Percentiles rank a stretch among this genome's conserved stretches.
phyloP scores from a whole-genome alignment of 2,888 invertebrate species.

The Drosophila emarginata region DNA sequence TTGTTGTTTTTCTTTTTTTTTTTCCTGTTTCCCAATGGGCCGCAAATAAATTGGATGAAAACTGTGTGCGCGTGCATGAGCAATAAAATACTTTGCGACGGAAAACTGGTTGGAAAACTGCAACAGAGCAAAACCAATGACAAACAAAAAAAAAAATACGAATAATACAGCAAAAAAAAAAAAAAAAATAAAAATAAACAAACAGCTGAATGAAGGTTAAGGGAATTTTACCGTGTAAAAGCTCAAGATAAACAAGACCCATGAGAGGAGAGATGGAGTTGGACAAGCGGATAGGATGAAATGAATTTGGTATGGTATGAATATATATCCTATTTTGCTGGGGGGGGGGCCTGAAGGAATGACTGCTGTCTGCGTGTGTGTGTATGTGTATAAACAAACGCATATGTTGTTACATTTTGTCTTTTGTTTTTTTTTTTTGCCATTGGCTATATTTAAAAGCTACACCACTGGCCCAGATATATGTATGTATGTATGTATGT shows the following conservation, averaged over 20 bases:
- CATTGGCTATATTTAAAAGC: constrained; percentile 46
- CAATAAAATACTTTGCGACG: constrained; percentile 64
- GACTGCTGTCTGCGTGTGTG: background rate
- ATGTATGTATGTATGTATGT: background rate
- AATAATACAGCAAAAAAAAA: background rate
- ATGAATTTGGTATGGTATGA: too few species aligned
- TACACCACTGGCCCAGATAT: background rate
- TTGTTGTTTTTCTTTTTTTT: too few species aligned
- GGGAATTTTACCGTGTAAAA: constrained; percentile 61
- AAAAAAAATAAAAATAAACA: background rate
- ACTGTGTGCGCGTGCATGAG: constrained; percentile 53
- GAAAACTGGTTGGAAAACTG: constrained; percentile 66
- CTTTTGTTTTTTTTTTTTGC: constrained; percentile 11
- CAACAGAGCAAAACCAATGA: constrained; percentile 62
- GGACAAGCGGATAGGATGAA: too few species aligned
- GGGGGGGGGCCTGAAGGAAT: too few species aligned
- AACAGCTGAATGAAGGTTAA: constrained; percentile 53
- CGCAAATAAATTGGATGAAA: constrained; percentile 64
- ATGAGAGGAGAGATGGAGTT: constrained; percentile 39
- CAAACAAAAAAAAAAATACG: constrained; percentile 24
- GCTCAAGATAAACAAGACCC: constrained; percentile 73
- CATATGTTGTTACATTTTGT: constrained; percentile 28
- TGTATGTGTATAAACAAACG: constrained; percentile 44
- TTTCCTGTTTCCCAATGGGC: background rate
- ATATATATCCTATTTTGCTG: background rate